Evolutionary conservation across 2,113 vertebrate species (phyloP).

Genomic region (Syngnathus typhle): DNA sequence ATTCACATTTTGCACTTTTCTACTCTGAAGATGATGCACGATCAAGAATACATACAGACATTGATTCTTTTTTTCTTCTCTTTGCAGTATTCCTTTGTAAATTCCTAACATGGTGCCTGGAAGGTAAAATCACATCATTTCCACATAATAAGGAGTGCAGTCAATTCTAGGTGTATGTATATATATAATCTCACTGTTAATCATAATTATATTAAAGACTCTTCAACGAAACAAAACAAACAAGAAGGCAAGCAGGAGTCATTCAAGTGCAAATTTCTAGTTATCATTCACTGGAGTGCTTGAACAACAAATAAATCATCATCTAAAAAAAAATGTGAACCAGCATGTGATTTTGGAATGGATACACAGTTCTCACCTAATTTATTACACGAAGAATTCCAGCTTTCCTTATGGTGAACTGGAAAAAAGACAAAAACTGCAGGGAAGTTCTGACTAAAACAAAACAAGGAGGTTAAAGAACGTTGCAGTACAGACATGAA

Average conservation of each 20-base stretch:
- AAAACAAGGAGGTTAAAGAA: background rate
- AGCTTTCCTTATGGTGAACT: background rate
- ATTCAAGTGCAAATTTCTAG: background rate
- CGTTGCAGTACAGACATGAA: background rate
- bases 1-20: constrained; percentile 51
- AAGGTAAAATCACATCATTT: constrained; percentile 15
- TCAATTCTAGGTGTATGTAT: constrained; percentile 22
- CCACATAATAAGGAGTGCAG: constrained; percentile 22
- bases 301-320: background rate
- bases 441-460: background rate
- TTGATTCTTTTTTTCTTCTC: background rate
- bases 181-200: constrained; percentile 16
- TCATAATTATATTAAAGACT: background rate
- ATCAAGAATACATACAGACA: background rate
- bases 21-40: constrained; percentile 36
- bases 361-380: background rate
- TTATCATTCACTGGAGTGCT: background rate
- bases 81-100: background rate
- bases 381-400: background rate
- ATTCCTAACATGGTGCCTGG: background rate
- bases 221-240: background rate
- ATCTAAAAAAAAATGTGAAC: background rate
- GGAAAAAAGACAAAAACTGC: background rate
- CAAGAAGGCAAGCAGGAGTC: background rate
- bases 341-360: background rate